Base-by-base conservation (phyloP, 2,888 invertebrate species). In the Pteria penguin region DNA sequence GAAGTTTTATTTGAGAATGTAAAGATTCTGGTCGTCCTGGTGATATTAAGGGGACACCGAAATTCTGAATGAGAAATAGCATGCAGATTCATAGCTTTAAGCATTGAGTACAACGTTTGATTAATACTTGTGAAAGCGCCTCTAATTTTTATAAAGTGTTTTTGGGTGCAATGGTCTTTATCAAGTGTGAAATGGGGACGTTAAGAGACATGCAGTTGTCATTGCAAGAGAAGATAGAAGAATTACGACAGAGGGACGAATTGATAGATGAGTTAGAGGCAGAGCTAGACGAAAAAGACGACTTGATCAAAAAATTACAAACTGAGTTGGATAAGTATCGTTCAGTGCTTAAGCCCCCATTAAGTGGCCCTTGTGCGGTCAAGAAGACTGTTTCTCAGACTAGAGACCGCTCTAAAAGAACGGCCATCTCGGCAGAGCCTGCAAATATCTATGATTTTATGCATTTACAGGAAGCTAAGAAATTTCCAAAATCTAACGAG, bases 181-280 rank as follows among this genome's bases (percentile, higher is more conserved):
- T 62, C 32, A 62, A 61, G 14, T 52, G 11, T 36, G 24, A 32
- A 26, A 94, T 95, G 93, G 95, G 95, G 84, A 94, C 95, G 76
- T 93, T 95, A 82, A 90, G 95, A 65, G 95, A 95, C 85, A 93
- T 96, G 90, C 95, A 95, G 90, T 93, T 94, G 70, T 92, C 95
- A 22, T 93, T 96, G 66, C 94, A 95, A 84, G 95, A 96, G 89
- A 95, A 95, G 87, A 94, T 94, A n/a, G 95, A 95, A 88, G 95
- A 96, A 87, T 89, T 96, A 67, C 94, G 94, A 79, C 93, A 94
- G 72, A 94, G 95, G 83, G 96, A 96, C 87, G 95, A 95, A 86
- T 94, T 94, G 68, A 95, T 97, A 82, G 94, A 95, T 31, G 92
- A 94, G 74, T 78, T 90, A 73, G 95, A 96, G 92, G 94, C 94